Evolutionary conservation across 2,113 vertebrate genomes (phyloP).

Genomic region (Siniperca knerii): DNA sequence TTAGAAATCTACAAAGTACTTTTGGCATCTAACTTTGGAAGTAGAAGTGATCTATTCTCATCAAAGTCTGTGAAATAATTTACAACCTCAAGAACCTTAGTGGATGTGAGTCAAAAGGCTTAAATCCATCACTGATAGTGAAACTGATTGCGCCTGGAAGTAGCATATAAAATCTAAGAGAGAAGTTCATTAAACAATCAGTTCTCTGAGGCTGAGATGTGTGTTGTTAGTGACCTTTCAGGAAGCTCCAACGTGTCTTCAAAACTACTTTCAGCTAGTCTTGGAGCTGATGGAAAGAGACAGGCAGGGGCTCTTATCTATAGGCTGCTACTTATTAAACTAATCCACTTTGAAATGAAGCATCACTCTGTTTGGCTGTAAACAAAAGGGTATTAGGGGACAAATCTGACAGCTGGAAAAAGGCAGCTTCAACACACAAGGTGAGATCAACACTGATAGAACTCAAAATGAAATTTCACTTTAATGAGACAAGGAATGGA

Average conservation of each 20-base stretch:
- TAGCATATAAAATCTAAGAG: slow-evolving; percentile 55
- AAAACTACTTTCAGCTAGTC: slow-evolving; percentile 58
- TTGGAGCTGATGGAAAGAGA: slow-evolving; percentile 43
- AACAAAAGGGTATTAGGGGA: slow-evolving; percentile 73
- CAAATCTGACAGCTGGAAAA: slow-evolving; percentile 66
- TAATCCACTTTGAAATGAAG: slow-evolving; percentile 74
- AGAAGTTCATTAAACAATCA: slow-evolving; percentile 67
- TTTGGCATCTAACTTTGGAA: not conserved
- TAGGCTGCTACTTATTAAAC: slow-evolving; percentile 63
- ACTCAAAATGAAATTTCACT: slow-evolving; percentile 62
- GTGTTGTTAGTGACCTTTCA: slow-evolving; percentile 69
- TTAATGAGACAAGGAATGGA: slow-evolving; percentile 52
- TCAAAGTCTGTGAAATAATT: slow-evolving; percentile 45
- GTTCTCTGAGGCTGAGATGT: slow-evolving; percentile 53
- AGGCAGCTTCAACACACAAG: slow-evolving; percentile 41
- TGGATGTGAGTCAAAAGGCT: slow-evolving; percentile 40
- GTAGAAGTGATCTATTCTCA: slow-evolving; percentile 2
- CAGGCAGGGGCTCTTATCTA: slow-evolving; percentile 47
- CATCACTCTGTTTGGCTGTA: slow-evolving; percentile 62
- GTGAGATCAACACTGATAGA: slow-evolving; percentile 55
- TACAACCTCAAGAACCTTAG: slow-evolving; percentile 23
- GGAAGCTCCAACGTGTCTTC: slow-evolving; percentile 36
- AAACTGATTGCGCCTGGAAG: slow-evolving; percentile 53
- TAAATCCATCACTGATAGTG: slow-evolving; percentile 56
- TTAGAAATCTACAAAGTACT: not conserved